Base-by-base conservation (phyloP, 1,140 invertebrate genomes). In the Drosophila ironensis region DNA sequence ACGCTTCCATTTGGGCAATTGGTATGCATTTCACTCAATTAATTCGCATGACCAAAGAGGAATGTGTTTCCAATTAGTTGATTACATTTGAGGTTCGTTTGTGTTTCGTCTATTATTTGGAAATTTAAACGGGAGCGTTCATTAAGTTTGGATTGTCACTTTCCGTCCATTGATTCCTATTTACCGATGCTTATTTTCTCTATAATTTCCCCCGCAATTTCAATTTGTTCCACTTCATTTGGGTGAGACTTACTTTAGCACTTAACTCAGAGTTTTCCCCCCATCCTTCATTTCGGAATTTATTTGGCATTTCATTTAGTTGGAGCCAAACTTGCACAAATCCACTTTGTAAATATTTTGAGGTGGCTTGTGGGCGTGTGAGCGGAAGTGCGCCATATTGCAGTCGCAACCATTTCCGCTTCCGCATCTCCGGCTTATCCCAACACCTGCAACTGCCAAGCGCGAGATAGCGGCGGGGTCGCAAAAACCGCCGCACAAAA, bases 301-400 rank as follows among this genome's bases (percentile, higher is more conserved):
- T 56, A 76, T 76, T 80, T 80, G 53, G 48, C 76, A 61, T 46
- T 73, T 51, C 52, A 60, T 71, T 81, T 82, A 68, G 47, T 64
- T 63, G 63, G 52, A 41, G 30, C 35, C 41, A 50, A 82, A 82
- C 68, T 84, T 82, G 56, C 40, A 40, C 44, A 78, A 82, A 84
- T 78, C 73, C 80, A 78, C 78, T 86, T 86, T 78, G 68, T 68
- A 86, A 63, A 78, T 78, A 77, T 86, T 86, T 74, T 40, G 30
- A 22, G 54, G 12, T 17, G 22, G 22, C 6, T 7, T 9, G 12
- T n/a, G 9, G 33, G n/a, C n/a, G 12, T 6, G 12, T 1, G 8
- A 9, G n/a, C 1, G 12, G 28, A 24, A 24, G 14, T 7, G 57
- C 35, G 72, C 72, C 69, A 63, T 70, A 71, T 70, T 77, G 72